These are phyloP conservation scores for Drosophila oshimai DNA, from an alignment of 1,140 invertebrate species.

Conservation along the genomic window DNA sequence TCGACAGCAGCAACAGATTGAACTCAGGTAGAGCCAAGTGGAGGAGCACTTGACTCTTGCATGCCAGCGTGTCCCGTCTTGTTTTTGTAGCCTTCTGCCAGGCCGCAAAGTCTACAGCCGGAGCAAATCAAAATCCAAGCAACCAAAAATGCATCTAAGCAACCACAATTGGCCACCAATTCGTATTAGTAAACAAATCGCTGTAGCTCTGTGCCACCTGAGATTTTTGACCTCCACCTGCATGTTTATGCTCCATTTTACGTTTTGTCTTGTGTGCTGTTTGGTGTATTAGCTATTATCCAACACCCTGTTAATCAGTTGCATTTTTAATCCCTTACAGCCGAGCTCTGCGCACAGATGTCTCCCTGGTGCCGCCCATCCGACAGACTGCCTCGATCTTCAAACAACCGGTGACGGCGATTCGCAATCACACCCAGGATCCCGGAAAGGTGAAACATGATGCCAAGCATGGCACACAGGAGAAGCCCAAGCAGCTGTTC, in stretches of 20 bases:
- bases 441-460: slow-evolving; percentile 92
- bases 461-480: slow-evolving; percentile 91
- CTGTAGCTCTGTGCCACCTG: slow-evolving; percentile 37
- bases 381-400: slow-evolving; percentile 99
- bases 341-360: slow-evolving; percentile 92
- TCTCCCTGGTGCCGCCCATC: slow-evolving; percentile 96
- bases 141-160: slow-evolving; percentile 7
- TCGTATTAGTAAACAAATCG: background rate
- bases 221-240: slow-evolving; percentile 17
- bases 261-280: slow-evolving; percentile 18
- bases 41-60: slow-evolving; percentile 60
- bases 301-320: background rate
- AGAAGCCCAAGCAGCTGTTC: slow-evolving; percentile 98
- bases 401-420: slow-evolving; percentile 98
- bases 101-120: slow-evolving; percentile 32
- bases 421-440: slow-evolving; percentile 90
- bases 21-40: slow-evolving; percentile 81
- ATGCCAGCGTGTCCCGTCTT: slow-evolving; percentile 54
- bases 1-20: slow-evolving; percentile 72
- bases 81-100: slow-evolving; percentile 27
- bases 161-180: slow-evolving; percentile 10
- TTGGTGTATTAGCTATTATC: slow-evolving; percentile 4
- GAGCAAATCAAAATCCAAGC: background rate
- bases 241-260: slow-evolving; percentile 15
- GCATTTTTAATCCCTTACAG: slow-evolving; percentile 80